A percentile compares a stretch with the other conserved stretches of the same genome.
These are phyloP conservation scores for Sicus ferrugineus DNA, from an alignment of 2,888 invertebrate genomes.

Conservation along the genomic window DNA sequence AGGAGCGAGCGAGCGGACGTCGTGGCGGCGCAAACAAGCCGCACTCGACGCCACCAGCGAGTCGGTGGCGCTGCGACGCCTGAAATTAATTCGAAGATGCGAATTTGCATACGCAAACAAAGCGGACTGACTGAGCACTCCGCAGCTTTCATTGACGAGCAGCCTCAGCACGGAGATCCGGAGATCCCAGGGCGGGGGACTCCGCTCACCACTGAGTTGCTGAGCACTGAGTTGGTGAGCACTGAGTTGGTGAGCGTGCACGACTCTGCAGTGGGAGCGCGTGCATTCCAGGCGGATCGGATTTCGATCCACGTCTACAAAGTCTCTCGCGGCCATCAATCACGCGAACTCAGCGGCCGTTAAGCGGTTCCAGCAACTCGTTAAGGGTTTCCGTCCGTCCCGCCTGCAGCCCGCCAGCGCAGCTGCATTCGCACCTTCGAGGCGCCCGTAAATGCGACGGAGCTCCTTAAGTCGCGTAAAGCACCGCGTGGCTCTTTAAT, in stretches of 20 bases:
- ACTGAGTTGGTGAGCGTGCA: not conserved
- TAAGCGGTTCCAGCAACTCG: slow-evolving; percentile 4
- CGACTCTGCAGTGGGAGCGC: not conserved
- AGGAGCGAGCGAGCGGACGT: no score
- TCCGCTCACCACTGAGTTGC: not conserved
- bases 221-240: not conserved
- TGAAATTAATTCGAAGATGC: no score
- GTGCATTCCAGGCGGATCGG: not conserved
- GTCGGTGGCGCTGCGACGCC: no score
- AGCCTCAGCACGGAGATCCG: no score
- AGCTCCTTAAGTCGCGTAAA: slow-evolving; percentile 8
- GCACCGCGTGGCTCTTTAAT: not conserved
- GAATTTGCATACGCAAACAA: no score
- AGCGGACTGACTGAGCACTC: no score
- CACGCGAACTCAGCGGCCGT: not conserved
- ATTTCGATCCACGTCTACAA: not conserved
- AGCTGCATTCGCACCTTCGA: slow-evolving; percentile 6
- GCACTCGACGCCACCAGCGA: no score
- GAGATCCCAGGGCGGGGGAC: not conserved
- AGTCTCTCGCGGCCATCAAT: not conserved
- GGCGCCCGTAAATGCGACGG: not conserved
- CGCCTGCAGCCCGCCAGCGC: not conserved
- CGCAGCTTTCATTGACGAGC: not conserved
- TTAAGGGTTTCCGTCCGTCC: not conserved
- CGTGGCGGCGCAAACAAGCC: no score